Percentiles rank a stretch among this genome's conserved stretches.
phyloP scores from a whole-genome alignment of 2,113 vertebrate genomes.

The Anoura caudifer region DNA sequence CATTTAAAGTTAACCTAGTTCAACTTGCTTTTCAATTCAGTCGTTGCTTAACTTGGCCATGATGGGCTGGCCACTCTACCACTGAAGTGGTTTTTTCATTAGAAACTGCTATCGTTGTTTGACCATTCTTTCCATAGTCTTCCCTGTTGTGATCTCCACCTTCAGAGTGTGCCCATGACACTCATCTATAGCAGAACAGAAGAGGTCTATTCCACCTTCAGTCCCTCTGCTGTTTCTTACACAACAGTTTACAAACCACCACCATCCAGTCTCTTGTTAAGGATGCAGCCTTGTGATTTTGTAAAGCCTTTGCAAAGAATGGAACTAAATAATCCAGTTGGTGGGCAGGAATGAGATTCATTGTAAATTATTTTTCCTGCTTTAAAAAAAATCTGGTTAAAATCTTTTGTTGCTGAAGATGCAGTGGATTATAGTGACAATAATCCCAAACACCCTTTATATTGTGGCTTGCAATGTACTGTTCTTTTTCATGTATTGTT shows the following conservation, averaged over 20 bases:
- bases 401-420: not conserved
- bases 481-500: not conserved
- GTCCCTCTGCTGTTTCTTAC: not conserved
- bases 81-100: not conserved
- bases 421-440: not conserved
- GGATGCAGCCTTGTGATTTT: not conserved
- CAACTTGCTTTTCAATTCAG: not conserved
- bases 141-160: not conserved
- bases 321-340: not conserved
- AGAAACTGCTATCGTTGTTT: not conserved
- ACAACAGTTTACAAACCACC: not conserved
- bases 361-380: not conserved
- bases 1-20: not conserved
- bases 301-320: not conserved
- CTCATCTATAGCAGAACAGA: not conserved
- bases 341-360: not conserved
- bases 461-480: not conserved
- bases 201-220: not conserved
- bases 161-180: not conserved
- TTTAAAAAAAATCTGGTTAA: not conserved
- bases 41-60: not conserved
- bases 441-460: not conserved
- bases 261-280: not conserved
- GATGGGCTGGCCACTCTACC: not conserved
- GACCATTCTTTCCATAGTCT: not conserved